Evolutionary conservation across 1,140 invertebrate genomes (phyloP).

Genomic region (Subanguina moxae): DNA sequence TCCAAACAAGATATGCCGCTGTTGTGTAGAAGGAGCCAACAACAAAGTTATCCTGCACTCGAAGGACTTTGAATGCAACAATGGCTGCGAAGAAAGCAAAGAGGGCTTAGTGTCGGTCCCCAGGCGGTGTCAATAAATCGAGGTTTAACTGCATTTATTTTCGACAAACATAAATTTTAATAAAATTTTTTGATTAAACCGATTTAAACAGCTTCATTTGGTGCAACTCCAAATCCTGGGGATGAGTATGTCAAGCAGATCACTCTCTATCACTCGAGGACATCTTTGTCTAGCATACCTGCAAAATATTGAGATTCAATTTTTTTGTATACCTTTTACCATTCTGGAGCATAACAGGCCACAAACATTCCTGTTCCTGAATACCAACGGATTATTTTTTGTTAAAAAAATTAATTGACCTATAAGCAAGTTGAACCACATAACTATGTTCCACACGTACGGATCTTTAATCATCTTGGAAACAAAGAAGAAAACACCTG

Average conservation of each 20-base stretch:
- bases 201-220: background rate
- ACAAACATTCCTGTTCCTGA: conserved; percentile 56
- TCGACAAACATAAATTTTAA: too few species aligned
- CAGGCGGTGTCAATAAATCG: too few species aligned
- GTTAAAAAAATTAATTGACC: conserved; percentile 20
- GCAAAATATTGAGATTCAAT: too few species aligned
- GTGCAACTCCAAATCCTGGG: conserved; percentile 42
- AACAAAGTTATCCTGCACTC: too few species aligned
- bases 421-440: conserved; percentile 58
- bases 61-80: too few species aligned
- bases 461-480: conserved; percentile 49
- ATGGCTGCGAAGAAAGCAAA: too few species aligned
- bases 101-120: too few species aligned
- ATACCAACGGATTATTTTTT: conserved; percentile 7
- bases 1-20: too few species aligned
- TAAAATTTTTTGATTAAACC: too few species aligned
- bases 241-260: conserved; percentile 33
- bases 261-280: conserved; percentile 26
- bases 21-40: too few species aligned
- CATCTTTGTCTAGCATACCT: conserved; percentile 51
- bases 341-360: conserved; percentile 50
- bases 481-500: conserved; percentile 53
- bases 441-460: conserved; percentile 50
- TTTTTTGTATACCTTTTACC: conserved; percentile 16
- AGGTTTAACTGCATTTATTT: too few species aligned